These are phyloP conservation scores for Spodoptera littoralis DNA, from an alignment of 2,888 invertebrate species.

Conservation along the genomic window DNA sequence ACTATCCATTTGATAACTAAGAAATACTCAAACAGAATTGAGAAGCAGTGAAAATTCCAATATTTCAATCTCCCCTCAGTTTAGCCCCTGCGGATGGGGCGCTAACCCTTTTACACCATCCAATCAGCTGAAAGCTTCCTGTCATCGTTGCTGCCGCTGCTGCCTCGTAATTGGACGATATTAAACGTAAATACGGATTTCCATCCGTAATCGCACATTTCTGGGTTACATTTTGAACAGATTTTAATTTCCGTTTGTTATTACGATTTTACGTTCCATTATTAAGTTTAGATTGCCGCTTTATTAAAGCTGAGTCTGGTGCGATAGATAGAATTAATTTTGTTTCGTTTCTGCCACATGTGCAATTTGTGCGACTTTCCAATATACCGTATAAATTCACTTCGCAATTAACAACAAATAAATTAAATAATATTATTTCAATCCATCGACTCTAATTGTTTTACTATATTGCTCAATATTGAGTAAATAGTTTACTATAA, in stretches of 20 bases:
- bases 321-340: too few relatives aligned
- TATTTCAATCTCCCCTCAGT: constrained; percentile 50
- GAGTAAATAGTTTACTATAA: neutral
- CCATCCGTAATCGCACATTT: constrained; percentile 33
- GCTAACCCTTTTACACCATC: constrained; percentile 68
- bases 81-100: constrained; percentile 51
- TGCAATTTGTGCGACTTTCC: too few relatives aligned
- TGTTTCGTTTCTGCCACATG: too few relatives aligned
- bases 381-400: too few relatives aligned
- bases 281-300: constrained; percentile 1
- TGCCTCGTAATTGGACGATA: constrained; percentile 58
- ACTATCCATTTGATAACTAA: constrained; percentile 12
- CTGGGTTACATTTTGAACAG: constrained; percentile 24
- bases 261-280: neutral
- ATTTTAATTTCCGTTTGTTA: constrained; percentile 37
- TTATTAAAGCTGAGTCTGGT: neutral
- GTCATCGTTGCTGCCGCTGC: constrained; percentile 58
- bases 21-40: constrained; percentile 15
- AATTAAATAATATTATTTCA: too few relatives aligned
- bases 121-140: constrained; percentile 80
- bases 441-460: too few relatives aligned
- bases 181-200: constrained; percentile 50
- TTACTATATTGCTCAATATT: neutral
- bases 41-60: constrained; percentile 41
- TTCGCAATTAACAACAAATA: too few relatives aligned